Base-by-base conservation (phyloP, 92 coral and sea anemone genomes). In the Diadumene lineata region DNA sequence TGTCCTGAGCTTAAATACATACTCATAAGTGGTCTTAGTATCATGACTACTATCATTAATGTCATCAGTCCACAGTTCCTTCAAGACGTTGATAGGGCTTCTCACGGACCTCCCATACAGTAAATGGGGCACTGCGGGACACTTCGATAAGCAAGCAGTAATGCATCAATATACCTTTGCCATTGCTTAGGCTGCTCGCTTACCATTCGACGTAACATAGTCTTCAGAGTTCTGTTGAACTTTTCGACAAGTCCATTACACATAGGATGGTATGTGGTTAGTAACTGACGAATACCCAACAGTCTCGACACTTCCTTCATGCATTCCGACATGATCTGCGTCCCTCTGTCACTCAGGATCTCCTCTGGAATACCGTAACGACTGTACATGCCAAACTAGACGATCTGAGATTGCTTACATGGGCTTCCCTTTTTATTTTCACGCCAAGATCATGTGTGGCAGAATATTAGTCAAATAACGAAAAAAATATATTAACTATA, bases 191-290 rank as follows among this genome's bases (percentile, higher is more conserved):
- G 84, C 28, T 78, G 43, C 13, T 48, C 70, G 68, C 24, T 66
- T 22, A 57, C 31, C 2, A 78, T 25, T 31, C 69, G 73, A 43
- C 75, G 67, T 29, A 82, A 26, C 78, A 82, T 82, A 21, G 62
- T 58, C 66, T 86, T 86, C 23, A 70, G 38, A 2, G 86, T 88
- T 61, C 77, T 74, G 26, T 84, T 87, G 50, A 62, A 81, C 43
- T 74, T 77, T 56, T 81, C 80, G 22, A 76, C 77, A 11, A 87
- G 50, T 3, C 88, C 92, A 17, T 87, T 78, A 50, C 72, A 81
- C 55, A 77, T 73, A 17, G 87, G 89, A 26, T 88, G 93, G 51
- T 88, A 88, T 34, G 78, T 83, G 50, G 82, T 32, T 1, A 84
- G 79, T 17, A 62, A 68, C 30, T 70, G 81, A 15, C 64, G 77